phyloP scores from a whole-genome alignment of 2,113 vertebrate species.

The Brachirus orientalis region DNA sequence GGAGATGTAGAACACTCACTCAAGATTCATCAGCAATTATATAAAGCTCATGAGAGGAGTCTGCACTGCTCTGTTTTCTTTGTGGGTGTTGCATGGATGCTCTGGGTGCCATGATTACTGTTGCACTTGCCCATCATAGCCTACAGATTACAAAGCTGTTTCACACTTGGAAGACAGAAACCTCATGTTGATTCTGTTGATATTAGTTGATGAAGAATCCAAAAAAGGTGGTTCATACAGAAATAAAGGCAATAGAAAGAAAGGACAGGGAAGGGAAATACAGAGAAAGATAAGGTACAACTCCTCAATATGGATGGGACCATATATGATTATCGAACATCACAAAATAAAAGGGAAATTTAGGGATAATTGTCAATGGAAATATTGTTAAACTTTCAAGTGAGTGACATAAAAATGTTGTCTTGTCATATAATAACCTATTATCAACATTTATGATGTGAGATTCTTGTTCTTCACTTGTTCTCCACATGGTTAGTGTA shows the following conservation, averaged over 20 bases:
- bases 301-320: too few relatives aligned
- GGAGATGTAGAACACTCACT: slow-evolving; percentile 58
- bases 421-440: too few relatives aligned
- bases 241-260: too few relatives aligned
- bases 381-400: too few relatives aligned
- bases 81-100: neutral
- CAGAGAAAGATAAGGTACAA: neutral
- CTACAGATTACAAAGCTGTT: slow-evolving; percentile 3
- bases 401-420: too few relatives aligned
- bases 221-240: neutral
- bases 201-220: neutral
- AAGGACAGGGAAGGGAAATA: too few relatives aligned
- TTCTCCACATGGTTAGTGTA: too few relatives aligned
- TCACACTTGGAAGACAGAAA: neutral
- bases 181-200: slow-evolving; percentile 2
- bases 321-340: too few relatives aligned
- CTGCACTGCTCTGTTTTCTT: slow-evolving; percentile 15
- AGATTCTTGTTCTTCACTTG: too few relatives aligned
- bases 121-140: neutral
- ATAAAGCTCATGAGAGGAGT: slow-evolving; percentile 39
- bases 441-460: too few relatives aligned
- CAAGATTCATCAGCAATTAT: slow-evolving; percentile 43
- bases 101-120: neutral
- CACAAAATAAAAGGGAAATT: too few relatives aligned
- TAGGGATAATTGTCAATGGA: too few relatives aligned